These are phyloP conservation scores for Parnassius apollo DNA, from an alignment of 2,888 invertebrate species.

Conservation along the genomic window DNA sequence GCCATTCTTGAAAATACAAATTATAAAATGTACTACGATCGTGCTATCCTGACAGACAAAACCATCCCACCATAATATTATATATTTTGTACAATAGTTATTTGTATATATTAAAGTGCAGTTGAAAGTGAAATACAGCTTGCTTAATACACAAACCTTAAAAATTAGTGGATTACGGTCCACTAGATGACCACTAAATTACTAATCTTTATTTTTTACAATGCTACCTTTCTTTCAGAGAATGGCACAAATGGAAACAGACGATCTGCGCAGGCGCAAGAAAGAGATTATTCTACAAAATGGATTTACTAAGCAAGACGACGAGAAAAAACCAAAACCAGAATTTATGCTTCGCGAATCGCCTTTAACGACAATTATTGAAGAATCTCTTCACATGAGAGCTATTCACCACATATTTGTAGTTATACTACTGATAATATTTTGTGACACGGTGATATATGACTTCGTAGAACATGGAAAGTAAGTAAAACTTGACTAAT, in stretches of 20 bases:
- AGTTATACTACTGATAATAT: conserved; percentile 86
- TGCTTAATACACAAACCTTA: too few relatives aligned
- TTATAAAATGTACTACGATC: too few relatives aligned
- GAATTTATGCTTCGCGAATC: conserved; percentile 88
- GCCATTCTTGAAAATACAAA: too few relatives aligned
- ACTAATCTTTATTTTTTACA: too few relatives aligned
- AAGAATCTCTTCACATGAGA: conserved; percentile 87
- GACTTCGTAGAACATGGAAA: conserved; percentile 88
- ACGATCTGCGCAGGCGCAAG: conserved; percentile 34
- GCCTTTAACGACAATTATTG: conserved; percentile 88
- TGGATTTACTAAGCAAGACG: conserved; percentile 40
- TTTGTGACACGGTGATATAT: conserved; percentile 86
- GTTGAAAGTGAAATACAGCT: too few relatives aligned
- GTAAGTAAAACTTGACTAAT: conserved; percentile 75
- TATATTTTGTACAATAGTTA: too few relatives aligned
- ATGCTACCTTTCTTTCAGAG: conserved; percentile 7
- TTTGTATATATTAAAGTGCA: too few relatives aligned
- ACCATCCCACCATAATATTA: too few relatives aligned
- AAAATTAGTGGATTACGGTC: too few relatives aligned
- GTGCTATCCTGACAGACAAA: too few relatives aligned
- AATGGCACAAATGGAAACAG: conserved; percentile 25
- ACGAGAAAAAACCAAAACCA: conserved; percentile 38
- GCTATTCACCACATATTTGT: conserved; percentile 93
- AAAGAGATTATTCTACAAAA: conserved; percentile 38
- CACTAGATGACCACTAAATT: too few relatives aligned